These are phyloP conservation scores for Neodiprion pinetum DNA, from an alignment of 1,140 invertebrate genomes.

Conservation along the genomic window DNA sequence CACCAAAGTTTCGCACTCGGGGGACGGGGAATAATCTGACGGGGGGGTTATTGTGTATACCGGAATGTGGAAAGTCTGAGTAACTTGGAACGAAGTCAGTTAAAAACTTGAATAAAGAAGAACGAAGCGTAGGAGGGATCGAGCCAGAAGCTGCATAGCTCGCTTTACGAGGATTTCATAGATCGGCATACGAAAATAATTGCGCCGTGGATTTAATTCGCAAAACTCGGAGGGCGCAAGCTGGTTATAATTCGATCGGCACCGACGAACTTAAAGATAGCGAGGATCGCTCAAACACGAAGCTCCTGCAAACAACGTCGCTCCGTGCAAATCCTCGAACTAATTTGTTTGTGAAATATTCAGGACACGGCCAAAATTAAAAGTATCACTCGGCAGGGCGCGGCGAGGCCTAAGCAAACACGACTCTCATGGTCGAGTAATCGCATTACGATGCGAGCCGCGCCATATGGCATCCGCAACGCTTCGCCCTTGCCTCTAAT, in stretches of 20 bases:
- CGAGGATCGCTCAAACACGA: background rate
- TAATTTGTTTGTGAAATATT: conserved; percentile 6
- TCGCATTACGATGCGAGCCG: conserved; percentile 3
- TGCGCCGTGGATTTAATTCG: background rate
- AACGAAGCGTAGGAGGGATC: background rate
- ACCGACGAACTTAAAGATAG: background rate
- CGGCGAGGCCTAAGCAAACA: conserved; percentile 4
- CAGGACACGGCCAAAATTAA: background rate
- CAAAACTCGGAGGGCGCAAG: background rate
- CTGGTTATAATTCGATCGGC: background rate
- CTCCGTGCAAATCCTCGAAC: background rate
- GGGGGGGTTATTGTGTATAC: no score
- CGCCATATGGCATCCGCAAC: background rate
- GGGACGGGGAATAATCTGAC: no score
- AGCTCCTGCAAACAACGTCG: background rate
- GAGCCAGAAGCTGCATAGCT: no score
- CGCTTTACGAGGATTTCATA: background rate
- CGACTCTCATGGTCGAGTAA: conserved; percentile 1
- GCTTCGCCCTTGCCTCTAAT: background rate
- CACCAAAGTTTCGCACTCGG: no score
- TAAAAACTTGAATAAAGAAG: background rate
- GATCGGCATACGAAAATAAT: background rate
- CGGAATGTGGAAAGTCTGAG: no score
- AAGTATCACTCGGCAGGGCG: background rate
- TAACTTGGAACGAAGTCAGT: background rate